phyloP scores from a whole-genome alignment of 2,113 vertebrate genomes.

The Cololabis saira region DNA sequence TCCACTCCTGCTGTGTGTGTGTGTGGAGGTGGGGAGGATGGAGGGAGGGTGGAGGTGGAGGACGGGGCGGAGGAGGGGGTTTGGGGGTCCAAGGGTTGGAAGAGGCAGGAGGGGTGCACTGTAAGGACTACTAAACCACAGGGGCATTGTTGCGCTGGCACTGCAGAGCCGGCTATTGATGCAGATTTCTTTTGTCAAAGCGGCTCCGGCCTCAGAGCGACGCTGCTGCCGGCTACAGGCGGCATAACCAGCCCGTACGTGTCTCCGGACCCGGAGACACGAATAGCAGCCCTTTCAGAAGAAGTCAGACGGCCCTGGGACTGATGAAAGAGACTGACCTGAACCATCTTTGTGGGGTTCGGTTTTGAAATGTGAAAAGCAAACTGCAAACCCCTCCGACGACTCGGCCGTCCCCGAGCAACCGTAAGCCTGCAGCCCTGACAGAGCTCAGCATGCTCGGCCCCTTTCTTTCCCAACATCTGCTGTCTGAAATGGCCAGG shows the following conservation, averaged over 20 bases:
- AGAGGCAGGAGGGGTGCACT: slow-evolving; percentile 47
- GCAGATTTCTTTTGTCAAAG: slow-evolving; percentile 52
- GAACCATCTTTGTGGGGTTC: too few species aligned
- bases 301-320: too few species aligned
- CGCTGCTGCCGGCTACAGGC: neutral
- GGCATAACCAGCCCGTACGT: too few species aligned
- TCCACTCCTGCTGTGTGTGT: slow-evolving; percentile 33
- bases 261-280: too few species aligned
- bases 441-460: too few species aligned
- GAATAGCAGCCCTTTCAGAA: too few species aligned
- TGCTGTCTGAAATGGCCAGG: slow-evolving; percentile 39
- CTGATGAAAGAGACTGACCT: too few species aligned
- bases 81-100: slow-evolving; percentile 41
- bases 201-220: neutral
- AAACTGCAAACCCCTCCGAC: slow-evolving; percentile 13
- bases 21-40: slow-evolving; percentile 3
- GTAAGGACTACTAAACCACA: slow-evolving; percentile 59
- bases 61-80: neutral
- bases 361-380: neutral
- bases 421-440: too few species aligned
- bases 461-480: slow-evolving; percentile 52
- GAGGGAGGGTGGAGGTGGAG: neutral
- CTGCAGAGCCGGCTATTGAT: slow-evolving; percentile 27
- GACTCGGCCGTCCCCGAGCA: neutral
- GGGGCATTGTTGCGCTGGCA: slow-evolving; percentile 19